Conservation (phyloP, 2,888 invertebrate genomes). For the Epinotia ramella region DNA sequence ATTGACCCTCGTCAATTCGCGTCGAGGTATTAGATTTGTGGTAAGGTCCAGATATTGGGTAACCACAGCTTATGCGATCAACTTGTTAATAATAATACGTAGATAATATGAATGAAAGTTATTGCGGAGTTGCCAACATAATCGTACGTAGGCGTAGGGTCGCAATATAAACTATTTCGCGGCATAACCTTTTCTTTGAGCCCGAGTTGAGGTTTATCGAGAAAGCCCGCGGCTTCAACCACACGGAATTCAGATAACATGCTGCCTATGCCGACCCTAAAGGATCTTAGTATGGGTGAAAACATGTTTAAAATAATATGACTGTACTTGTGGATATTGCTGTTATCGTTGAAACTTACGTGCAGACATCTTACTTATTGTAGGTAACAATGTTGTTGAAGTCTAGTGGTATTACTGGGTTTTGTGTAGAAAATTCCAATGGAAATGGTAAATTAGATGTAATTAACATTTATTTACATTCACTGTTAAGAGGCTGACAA, state of each 20-base stretch:
- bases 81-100: slow-evolving; percentile 40
- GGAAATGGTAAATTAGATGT: not conserved
- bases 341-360: not conserved
- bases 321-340: not conserved
- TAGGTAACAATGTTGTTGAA: not conserved
- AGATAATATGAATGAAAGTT: slow-evolving; percentile 41
- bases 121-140: slow-evolving; percentile 11
- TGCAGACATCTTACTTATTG: not conserved
- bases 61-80: slow-evolving; percentile 42
- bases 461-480: too few species aligned
- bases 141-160: not conserved
- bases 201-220: slow-evolving; percentile 1
- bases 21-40: slow-evolving; percentile 44
- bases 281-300: not conserved
- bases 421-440: not conserved
- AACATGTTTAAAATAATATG: not conserved
- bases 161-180: not conserved
- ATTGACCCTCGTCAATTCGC: slow-evolving; percentile 45
- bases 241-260: not conserved
- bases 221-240: not conserved
- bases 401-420: not conserved
- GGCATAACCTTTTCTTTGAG: not conserved
- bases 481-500: too few species aligned
- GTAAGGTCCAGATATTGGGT: slow-evolving; percentile 42
- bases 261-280: not conserved